A percentile compares a stretch with the other conserved stretches of the same genome.
phyloP scores from a whole-genome alignment of 2,113 vertebrate species.

The Pachyramphus minor region DNA sequence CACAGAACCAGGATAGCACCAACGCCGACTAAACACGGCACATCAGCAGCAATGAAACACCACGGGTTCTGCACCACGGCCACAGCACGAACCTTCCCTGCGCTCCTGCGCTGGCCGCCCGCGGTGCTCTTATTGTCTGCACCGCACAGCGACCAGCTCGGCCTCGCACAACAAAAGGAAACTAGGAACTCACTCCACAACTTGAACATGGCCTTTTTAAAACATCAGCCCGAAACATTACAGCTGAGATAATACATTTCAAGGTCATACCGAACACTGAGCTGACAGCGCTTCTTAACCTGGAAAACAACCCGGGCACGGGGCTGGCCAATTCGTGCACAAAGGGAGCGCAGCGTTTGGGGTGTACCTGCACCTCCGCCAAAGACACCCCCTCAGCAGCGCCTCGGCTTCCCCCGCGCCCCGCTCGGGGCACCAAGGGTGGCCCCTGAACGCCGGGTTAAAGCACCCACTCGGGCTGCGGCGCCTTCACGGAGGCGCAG shows the following conservation, averaged over 20 bases:
- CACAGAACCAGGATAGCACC: not conserved
- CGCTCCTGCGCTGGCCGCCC: not conserved
- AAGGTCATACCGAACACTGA: not conserved
- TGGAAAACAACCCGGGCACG: rapidly evolving
- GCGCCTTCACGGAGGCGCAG: not conserved
- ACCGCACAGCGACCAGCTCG: rapidly evolving
- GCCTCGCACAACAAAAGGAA: not conserved
- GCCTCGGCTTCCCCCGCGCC: not conserved
- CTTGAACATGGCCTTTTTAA: not conserved
- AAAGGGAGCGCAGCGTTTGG: rapidly evolving
- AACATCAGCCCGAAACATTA: rapidly evolving
- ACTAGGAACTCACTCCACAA: too few relatives aligned
- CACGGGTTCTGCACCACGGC: rapidly evolving
- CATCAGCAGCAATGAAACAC: not conserved
- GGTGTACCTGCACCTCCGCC: rapidly evolving
- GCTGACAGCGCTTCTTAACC: not conserved
- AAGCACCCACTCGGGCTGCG: rapidly evolving
- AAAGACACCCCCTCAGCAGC: rapidly evolving
- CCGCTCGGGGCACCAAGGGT: not conserved
- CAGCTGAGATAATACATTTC: rapidly evolving
- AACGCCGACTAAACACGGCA: rapidly evolving
- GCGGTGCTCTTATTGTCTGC: rapidly evolving
- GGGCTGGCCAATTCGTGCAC: rapidly evolving
- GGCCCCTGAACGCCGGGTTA: rapidly evolving
- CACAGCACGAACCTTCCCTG: rapidly evolving